Percentiles rank a stretch among this genome's conserved stretches.
Evolutionary conservation across 2,113 vertebrate genomes (phyloP).

Genomic region (Gadus chalcogrammus): DNA sequence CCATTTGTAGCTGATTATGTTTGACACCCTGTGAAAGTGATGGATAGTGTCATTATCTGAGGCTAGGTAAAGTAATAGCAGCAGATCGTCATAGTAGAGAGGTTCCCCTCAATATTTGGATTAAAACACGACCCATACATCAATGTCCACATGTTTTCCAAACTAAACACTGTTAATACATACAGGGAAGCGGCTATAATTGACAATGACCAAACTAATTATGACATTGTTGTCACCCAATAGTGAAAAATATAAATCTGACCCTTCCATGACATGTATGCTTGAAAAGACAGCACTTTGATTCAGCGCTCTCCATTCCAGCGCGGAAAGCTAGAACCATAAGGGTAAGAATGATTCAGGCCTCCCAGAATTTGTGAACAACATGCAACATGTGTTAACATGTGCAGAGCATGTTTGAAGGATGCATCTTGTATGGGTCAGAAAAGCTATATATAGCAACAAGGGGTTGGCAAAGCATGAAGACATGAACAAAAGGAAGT

Average conservation of each 20-base stretch:
- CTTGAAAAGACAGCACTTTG: not conserved
- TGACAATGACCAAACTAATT: not conserved
- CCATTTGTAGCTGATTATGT: constrained; percentile 24
- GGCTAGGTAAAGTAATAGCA: constrained; percentile 12
- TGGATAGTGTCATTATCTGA: constrained; percentile 24
- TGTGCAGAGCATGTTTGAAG: not conserved
- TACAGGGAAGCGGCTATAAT: not conserved
- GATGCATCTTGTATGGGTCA: too few species aligned
- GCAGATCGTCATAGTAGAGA: constrained; percentile 6
- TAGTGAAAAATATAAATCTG: too few species aligned
- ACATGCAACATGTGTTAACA: constrained; percentile 7
- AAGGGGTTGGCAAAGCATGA: too few species aligned
- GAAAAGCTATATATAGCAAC: too few species aligned
- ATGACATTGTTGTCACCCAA: not conserved
- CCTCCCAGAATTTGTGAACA: too few species aligned
- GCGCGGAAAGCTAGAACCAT: too few species aligned
- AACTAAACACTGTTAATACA: not conserved
- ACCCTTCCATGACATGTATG: not conserved
- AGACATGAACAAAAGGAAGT: too few species aligned
- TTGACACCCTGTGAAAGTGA: constrained; percentile 12
- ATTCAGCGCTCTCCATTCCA: not conserved
- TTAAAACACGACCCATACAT: constrained; percentile 18
- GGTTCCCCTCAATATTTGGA: constrained; percentile 17
- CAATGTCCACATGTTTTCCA: not conserved
- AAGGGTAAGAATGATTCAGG: too few species aligned